A percentile compares a stretch with the other conserved stretches of the same genome.
phyloP scores from a whole-genome alignment of 2,888 invertebrate genomes.

The Hypselothyrea guttata region DNA sequence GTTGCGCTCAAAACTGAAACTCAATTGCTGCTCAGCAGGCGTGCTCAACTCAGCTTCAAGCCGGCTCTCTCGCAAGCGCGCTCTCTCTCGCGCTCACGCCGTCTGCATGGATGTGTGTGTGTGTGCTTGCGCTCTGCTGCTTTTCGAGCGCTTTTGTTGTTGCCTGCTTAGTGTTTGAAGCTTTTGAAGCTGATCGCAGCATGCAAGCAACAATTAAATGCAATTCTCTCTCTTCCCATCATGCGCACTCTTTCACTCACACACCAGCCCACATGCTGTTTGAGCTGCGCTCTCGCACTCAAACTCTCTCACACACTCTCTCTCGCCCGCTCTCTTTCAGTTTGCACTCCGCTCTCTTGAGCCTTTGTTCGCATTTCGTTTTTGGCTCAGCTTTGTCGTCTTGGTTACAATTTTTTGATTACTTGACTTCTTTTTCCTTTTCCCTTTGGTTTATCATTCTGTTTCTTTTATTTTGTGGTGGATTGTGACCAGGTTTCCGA shows the following conservation, averaged over 20 bases:
- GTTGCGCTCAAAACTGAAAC: conserved; percentile 46
- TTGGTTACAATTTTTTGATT: conserved; percentile 40
- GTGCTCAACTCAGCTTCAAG: conserved; percentile 38
- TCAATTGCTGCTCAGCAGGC: conserved; percentile 3
- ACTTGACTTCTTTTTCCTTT: conserved; percentile 49
- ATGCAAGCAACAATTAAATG: too few relatives aligned
- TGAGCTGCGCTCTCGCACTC: conserved; percentile 41
- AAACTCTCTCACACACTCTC: conserved; percentile 1
- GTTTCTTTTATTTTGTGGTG: conserved; percentile 26
- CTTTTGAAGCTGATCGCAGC: conserved; percentile 51
- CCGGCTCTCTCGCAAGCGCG: conserved; percentile 22
- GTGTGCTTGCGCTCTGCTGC: conserved; percentile 34
- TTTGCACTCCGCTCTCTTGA: conserved; percentile 21
- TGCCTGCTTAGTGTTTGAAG: conserved; percentile 53
- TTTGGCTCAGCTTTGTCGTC: conserved; percentile 34
- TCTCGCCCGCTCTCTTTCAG: neutral
- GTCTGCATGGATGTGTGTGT: neutral
- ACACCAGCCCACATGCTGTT: too few relatives aligned
- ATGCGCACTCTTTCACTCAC: neutral
- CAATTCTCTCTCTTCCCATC: too few relatives aligned
- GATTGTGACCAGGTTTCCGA: conserved; percentile 5
- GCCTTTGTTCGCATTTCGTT: conserved; percentile 24
- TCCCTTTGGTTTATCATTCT: conserved; percentile 27
- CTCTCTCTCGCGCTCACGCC: conserved; percentile 4
- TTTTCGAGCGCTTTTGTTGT: conserved; percentile 24